Evolutionary conservation across 2,888 invertebrate species (phyloP).

Genomic region (Idaea straminata): DNA sequence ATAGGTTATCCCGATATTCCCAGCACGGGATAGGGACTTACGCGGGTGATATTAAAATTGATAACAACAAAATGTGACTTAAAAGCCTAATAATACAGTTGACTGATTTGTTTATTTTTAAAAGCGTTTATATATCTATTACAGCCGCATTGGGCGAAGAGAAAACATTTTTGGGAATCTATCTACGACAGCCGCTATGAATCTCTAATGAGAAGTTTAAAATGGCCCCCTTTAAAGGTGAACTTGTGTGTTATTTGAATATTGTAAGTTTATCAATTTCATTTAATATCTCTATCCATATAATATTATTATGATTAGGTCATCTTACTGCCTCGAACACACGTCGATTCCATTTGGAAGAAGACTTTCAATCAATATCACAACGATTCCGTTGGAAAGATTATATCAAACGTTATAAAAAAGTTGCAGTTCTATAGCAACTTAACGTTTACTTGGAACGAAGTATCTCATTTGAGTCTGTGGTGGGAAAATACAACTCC

Average conservation of each 20-base stretch:
- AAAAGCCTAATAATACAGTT: no score
- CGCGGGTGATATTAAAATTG: no score
- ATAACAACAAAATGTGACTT: no score
- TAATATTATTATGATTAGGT: conserved; percentile 43
- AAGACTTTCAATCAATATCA: conserved; percentile 57
- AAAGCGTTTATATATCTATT: conserved; percentile 18
- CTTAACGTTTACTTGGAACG: conserved; percentile 68
- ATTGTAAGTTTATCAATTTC: background rate
- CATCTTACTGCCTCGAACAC: conserved; percentile 58
- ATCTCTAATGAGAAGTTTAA: conserved; percentile 60
- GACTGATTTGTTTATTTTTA: conserved; percentile 1
- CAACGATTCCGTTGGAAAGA: conserved; percentile 52
- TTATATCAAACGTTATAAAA: conserved; percentile 62
- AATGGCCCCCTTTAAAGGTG: conserved; percentile 69
- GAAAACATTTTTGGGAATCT: conserved; percentile 57
- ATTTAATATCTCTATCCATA: background rate
- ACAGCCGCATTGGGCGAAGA: conserved; percentile 57
- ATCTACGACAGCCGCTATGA: conserved; percentile 67
- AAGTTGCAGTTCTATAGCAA: conserved; percentile 65
- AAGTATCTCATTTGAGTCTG: conserved; percentile 64
- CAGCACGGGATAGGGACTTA: no score
- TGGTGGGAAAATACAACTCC: conserved; percentile 63
- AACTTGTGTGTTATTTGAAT: conserved; percentile 13
- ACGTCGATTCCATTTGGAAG: conserved; percentile 63
- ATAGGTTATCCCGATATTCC: no score